Base-by-base conservation (phyloP, 2,888 invertebrate genomes). In the Teleiodes luculella region DNA sequence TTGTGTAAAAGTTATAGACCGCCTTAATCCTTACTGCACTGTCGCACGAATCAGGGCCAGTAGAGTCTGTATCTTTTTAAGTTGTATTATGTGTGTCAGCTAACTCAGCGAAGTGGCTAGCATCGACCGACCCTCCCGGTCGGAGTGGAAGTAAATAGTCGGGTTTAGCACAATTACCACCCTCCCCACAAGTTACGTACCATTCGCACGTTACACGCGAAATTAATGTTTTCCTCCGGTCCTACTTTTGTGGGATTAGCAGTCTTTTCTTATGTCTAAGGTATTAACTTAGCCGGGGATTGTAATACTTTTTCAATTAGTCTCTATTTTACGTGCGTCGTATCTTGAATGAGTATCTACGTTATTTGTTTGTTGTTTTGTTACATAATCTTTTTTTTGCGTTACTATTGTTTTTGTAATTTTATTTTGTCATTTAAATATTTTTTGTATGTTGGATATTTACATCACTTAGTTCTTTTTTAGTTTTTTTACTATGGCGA, bases 211-310 rank as follows among this genome's bases (percentile, higher is more conserved):
- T 49, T 37, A 48, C 45, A 49, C 28, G 49, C 33, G 47, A 48
- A 52, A 53, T 36, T 52, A 46, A 53, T 56, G 49, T 56, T 52
- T 48, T 52, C 49, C 45, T 50, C 11, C 18, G 31, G 45, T 36
- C 33, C 28, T 52, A 56, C 37, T 56, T 50, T 37, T 37, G 31
- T 28, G 54, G 48, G 56, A 60, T 65, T 57, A 53, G 28, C 52
- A 47, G 61, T 53, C 59, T 49, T 43, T 43, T 43, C 28, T 28
- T 43, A 43, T 43, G 43, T 43, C 43, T 28, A 28, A 13, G 43
- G 28, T 43, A 43, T 28, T 43, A 43, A 20, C 43, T 43, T 43
- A 28, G 24, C 43, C 20, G 11, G 43, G 28, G 11, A 24, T 43
- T 3, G 28, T 43, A 28, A 43, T 20, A 43, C 43, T 43, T 13